A percentile compares a stretch with the other conserved stretches of the same genome.
Conservation (phyloP, 1,140 invertebrate species). For the Drosophila punjabiensis region DNA sequence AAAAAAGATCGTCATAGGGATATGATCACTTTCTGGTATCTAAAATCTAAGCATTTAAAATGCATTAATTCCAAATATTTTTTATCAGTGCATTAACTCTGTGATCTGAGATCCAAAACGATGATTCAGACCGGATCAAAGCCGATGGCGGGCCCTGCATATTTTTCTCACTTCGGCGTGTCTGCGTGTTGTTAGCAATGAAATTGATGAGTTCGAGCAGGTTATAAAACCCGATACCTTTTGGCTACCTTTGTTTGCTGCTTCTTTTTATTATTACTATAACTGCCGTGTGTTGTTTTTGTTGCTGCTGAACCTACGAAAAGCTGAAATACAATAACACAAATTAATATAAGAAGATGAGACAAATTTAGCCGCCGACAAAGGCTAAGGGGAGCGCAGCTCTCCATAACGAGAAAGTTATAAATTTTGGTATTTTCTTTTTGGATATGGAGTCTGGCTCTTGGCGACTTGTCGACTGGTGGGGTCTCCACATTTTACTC, state of each 20-base stretch:
- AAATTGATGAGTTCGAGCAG: slow-evolving; percentile 84
- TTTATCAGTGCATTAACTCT: slow-evolving; percentile 19
- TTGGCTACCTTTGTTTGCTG: slow-evolving; percentile 68
- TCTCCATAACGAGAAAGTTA: slow-evolving; percentile 83
- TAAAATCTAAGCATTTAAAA: not conserved
- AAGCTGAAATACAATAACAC: slow-evolving; percentile 79
- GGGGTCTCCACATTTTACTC: slow-evolving; percentile 49
- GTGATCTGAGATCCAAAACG: slow-evolving; percentile 28
- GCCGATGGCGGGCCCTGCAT: slow-evolving; percentile 52
- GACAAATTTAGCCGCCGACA: slow-evolving; percentile 82
- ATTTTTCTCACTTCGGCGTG: slow-evolving; percentile 83
- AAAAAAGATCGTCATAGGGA: not conserved
- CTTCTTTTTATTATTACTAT: slow-evolving; percentile 51
- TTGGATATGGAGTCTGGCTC: slow-evolving; percentile 14
- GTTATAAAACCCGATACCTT: slow-evolving; percentile 82
- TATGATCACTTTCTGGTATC: not conserved
- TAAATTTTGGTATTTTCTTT: slow-evolving; percentile 82
- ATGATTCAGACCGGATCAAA: slow-evolving; percentile 70
- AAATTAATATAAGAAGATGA: slow-evolving; percentile 84
- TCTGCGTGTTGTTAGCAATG: slow-evolving; percentile 82
- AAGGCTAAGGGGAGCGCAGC: slow-evolving; percentile 45
- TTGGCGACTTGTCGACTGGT: slow-evolving; percentile 43
- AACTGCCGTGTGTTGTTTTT: slow-evolving; percentile 10
- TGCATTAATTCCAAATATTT: not conserved
- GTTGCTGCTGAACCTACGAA: slow-evolving; percentile 47